Evolutionary conservation across 1,140 invertebrate genomes (phyloP).

Genomic region (Arion vulgaris): DNA sequence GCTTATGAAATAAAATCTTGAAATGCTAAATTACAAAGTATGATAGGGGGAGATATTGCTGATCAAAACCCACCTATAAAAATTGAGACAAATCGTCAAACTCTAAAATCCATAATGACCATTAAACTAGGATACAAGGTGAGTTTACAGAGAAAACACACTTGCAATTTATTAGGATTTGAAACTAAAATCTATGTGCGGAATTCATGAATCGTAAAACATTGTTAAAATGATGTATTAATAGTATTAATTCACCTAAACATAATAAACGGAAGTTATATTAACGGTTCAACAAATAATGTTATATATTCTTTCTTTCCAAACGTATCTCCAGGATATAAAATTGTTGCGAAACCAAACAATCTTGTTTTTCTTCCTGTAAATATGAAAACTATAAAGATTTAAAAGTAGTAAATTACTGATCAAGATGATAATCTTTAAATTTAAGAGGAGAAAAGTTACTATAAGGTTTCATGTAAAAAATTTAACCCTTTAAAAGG

Average conservation of each 20-base stretch:
- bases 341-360: background rate
- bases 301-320: conserved; percentile 1
- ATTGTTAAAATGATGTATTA: background rate
- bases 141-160: background rate
- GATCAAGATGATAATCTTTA: background rate
- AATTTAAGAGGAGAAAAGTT: background rate
- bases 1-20: background rate
- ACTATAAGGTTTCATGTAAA: background rate
- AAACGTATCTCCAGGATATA: background rate
- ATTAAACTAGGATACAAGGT: background rate
- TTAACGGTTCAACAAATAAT: background rate
- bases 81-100: background rate
- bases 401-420: background rate
- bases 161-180: background rate
- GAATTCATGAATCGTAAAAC: background rate
- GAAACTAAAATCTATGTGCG: background rate
- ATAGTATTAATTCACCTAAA: conserved; percentile 1
- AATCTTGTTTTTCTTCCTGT: background rate
- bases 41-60: too few relatives aligned
- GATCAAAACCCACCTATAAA: too few relatives aligned
- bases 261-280: background rate
- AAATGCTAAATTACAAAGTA: background rate
- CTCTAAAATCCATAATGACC: background rate
- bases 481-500: background rate
- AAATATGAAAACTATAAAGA: background rate